Conservation (phyloP, 2,113 vertebrate genomes). For the Cephalopterus ornatus region DNA sequence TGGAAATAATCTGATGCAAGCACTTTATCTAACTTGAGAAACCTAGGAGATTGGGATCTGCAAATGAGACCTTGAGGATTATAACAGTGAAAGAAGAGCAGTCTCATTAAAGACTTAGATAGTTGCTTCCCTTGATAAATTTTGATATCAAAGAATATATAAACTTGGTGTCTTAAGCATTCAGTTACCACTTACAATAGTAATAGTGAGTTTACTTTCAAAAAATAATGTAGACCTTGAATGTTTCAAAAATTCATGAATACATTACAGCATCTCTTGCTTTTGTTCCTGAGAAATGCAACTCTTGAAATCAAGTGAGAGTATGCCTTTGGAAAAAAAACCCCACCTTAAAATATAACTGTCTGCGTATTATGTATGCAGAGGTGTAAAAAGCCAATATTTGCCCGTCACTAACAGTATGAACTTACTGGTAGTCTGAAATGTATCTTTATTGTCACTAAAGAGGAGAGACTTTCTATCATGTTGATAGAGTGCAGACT, state of each 20-base stretch:
- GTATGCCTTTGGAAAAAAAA: not conserved
- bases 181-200: not conserved
- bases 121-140: not conserved
- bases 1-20: slow-evolving; percentile 65
- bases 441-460: not conserved
- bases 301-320: not conserved
- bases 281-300: not conserved
- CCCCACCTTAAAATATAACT: not conserved
- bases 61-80: slow-evolving; percentile 41
- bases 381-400: not conserved
- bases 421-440: not conserved
- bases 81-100: not conserved
- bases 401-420: not conserved
- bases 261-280: not conserved
- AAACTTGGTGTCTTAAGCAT: not conserved
- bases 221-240: not conserved
- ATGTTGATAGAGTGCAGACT: not conserved
- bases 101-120: not conserved
- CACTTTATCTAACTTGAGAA: slow-evolving; percentile 58
- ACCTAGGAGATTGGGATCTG: slow-evolving; percentile 6
- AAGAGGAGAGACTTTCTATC: not conserved
- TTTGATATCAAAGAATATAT: not conserved
- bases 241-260: not conserved
- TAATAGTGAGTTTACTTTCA: not conserved
- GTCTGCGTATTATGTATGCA: not conserved